A percentile compares a stretch with the other conserved stretches of the same genome.
Evolutionary conservation across 2,888 invertebrate species (phyloP).

Genomic region (Malacosoma neustria): DNA sequence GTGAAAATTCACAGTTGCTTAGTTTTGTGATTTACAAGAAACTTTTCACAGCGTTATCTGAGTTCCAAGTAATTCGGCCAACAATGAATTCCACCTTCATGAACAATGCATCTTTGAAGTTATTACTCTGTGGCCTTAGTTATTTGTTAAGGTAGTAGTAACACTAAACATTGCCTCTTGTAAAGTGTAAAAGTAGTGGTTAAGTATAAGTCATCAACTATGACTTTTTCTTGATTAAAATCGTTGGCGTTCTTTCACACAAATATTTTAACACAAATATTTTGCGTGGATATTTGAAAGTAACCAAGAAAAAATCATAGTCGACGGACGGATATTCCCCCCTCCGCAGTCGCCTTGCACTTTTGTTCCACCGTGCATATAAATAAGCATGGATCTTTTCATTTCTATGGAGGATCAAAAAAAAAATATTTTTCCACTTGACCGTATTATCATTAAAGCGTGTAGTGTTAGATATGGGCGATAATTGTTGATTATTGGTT

Average conservation of each 20-base stretch:
- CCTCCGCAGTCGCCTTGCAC: conserved; percentile 44
- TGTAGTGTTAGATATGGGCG: conserved; percentile 69
- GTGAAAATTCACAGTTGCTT: no score
- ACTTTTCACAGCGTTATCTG: no score
- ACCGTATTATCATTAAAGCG: conserved; percentile 59
- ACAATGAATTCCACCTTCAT: no score
- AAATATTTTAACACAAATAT: no score
- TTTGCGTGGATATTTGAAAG: no score
- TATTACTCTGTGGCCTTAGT: not conserved
- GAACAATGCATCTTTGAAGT: not conserved
- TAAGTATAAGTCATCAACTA: no score
- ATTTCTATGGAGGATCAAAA: conserved; percentile 63
- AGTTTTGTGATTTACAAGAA: no score
- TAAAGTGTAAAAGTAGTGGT: conserved; percentile 14
- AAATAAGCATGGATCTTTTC: conserved; percentile 52
- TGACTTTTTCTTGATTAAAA: no score
- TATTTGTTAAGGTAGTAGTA: conserved; percentile 6
- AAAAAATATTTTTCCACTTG: conserved; percentile 73
- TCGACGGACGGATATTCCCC: conserved; percentile 18
- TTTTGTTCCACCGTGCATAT: conserved; percentile 53
- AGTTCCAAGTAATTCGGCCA: no score
- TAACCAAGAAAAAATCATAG: no score
- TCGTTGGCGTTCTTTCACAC: no score
- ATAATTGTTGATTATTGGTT: conserved; percentile 75
- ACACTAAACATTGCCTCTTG: conserved; percentile 20